A percentile compares a stretch with the other conserved stretches of the same genome.
Evolutionary conservation across 2,797 vertebrate species (phyloP).

Genomic region (Tympanoctomys barrerae): DNA sequence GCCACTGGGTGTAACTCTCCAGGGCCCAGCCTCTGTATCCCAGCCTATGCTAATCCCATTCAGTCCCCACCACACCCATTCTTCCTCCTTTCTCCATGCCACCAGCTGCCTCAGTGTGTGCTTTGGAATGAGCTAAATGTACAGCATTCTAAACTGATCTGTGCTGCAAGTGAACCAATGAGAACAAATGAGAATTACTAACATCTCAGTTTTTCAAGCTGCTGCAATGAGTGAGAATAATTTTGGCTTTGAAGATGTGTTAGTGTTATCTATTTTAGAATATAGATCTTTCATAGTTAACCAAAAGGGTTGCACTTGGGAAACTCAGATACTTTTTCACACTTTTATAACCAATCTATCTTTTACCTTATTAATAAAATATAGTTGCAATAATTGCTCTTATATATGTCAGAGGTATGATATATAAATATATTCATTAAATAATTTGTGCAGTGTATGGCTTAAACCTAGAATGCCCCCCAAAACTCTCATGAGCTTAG

Average conservation of each 20-base stretch:
- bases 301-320: background rate
- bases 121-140: background rate
- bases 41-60: background rate
- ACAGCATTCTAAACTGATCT: background rate
- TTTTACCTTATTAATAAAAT: slow-evolving; percentile 43
- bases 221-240: background rate
- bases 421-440: background rate
- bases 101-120: background rate
- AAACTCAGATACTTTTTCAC: background rate
- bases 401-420: slow-evolving; percentile 27
- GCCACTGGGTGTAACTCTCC: background rate
- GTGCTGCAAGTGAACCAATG: background rate
- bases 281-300: slow-evolving; percentile 48
- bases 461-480: background rate
- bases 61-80: background rate
- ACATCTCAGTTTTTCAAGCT: slow-evolving; percentile 5
- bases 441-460: background rate
- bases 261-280: slow-evolving; percentile 43
- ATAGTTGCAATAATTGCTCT: background rate
- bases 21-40: background rate
- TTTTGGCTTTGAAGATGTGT: slow-evolving; percentile 49
- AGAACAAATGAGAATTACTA: background rate
- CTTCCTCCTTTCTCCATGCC: background rate
- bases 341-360: slow-evolving; percentile 9
- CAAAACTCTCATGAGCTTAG: background rate